A percentile compares a stretch with the other conserved stretches of the same genome.
phyloP scores from a whole-genome alignment of 2,888 invertebrate species.

The Argyresthia goedartella region DNA sequence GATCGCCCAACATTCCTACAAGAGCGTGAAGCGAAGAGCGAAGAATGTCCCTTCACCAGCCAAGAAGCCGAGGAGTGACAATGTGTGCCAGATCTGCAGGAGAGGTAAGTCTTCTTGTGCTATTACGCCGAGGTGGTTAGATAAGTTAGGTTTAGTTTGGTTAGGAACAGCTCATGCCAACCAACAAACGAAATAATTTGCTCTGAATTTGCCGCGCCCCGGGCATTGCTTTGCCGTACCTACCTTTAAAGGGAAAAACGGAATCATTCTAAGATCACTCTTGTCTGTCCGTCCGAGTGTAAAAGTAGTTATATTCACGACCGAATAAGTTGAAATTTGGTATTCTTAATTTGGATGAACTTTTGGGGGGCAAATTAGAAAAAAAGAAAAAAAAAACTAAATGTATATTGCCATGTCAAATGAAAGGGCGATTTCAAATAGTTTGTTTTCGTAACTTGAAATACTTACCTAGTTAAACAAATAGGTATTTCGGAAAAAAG shows the following conservation, averaged over 20 bases:
- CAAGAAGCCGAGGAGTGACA: constrained; percentile 18
- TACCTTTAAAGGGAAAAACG: background rate
- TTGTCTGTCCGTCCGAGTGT: too few species aligned
- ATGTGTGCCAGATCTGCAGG: constrained; percentile 37
- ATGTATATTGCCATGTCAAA: too few species aligned
- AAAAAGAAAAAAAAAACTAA: too few species aligned
- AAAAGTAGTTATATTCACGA: too few species aligned
- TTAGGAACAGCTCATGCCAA: background rate
- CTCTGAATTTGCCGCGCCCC: background rate
- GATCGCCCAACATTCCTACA: constrained; percentile 55
- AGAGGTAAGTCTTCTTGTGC: constrained; percentile 36
- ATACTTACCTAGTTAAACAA: too few species aligned
- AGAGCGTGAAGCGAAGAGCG: constrained; percentile 38
- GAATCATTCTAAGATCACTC: too few species aligned
- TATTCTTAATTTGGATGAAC: too few species aligned
- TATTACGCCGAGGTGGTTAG: background rate
- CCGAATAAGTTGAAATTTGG: too few species aligned
- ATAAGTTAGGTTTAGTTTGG: background rate
- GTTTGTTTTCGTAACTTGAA: too few species aligned
- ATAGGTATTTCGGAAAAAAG: too few species aligned
- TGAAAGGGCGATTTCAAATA: too few species aligned
- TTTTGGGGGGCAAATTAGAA: too few species aligned
- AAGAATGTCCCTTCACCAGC: constrained; percentile 24
- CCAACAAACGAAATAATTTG: background rate
- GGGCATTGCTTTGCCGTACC: background rate